Evolutionary conservation across 2,113 vertebrate species (phyloP), one percentile per base, ranked within the genome.

Genomic region (Tupaia tana): DNA sequence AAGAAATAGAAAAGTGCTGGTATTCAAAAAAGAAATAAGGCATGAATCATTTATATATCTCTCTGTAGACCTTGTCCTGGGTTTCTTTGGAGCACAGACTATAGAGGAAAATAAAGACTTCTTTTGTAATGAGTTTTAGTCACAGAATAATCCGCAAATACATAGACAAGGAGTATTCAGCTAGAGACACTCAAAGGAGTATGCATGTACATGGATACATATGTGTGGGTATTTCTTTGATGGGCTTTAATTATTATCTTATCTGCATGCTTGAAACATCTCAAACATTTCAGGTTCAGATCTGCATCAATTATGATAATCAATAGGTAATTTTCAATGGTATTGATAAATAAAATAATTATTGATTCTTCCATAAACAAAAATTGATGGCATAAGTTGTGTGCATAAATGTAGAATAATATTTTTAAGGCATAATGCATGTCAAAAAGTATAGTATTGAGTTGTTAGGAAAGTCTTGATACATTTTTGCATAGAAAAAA

Each of bases 331-430:
- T 15, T 77, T 6, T 58, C 25, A 16, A 25, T 64, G 9, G 34
- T 77, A 82, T 70, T 27, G 64, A 70, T 74, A 71, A 63, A 22
- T 16, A 87, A 71, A 78, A 64, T 75, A 93, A 82, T 71, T 83
- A 59, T 31, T 88, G 52, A 91, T 84, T 79, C 13, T 77, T 79
- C 9, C 73, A 61, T 59, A 91, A 83, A 59, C 70, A 94, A 74
- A 93, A 67, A 73, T 54, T 34, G 78, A 78, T 84, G 52, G 27
- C 10, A 61, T 52, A 66, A 91, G 54, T 66, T 66, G 3, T 83
- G 10, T 73, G 9, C 71, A 69, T 54, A 61, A 79, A 54, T 54
- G 9, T 79, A 61, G 20, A 78, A 29, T 66, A 34, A 79, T 64
- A 74, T 91, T 83, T 43, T 22, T 25, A 67, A 96, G 59, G 12